Evolutionary conservation across 1,140 invertebrate genomes (phyloP), one percentile per base, ranked within the genome.

Genomic region (Bombus superbus): DNA sequence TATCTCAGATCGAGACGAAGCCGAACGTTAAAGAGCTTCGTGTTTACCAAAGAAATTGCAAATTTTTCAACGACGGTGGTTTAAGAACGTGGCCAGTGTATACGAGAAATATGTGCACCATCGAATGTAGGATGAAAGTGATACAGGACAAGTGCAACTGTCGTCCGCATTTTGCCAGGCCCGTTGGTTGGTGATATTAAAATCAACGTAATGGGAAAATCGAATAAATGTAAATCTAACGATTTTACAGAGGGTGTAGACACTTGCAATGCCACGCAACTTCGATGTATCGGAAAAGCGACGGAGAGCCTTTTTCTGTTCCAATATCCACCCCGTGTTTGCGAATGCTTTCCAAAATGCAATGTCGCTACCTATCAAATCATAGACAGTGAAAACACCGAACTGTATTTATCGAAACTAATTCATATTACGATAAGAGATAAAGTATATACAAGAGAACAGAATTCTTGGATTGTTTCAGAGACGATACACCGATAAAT

Each of bases 141-240:
- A 89, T 92, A 42, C 73, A 77, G 11, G 66, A 87, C 25, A 15
- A 68, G 38, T 92, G 91, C 62, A 83, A 86, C 0, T 92, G 92
- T 62, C 85, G 90, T 59, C 91, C 91, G 9, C 90, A 93, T 69
- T 93, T 92, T 57, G 80, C 86, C 10, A 90, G 89, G 71, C 85
- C 87, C 15, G 84, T 85, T 9, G 66, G 91, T 92, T 53, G 47
- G 66, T 25, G 18, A 82, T 66, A n/a, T 62, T 22, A 11, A 76
- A 10, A 44, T 18, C 13, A 1, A n/a, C 11, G 59, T 40, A 10
- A 71, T 40, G 25, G 1, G 25, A 25, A 35, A 3, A 47, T 71
- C 11, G 35, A 35, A 38, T 22, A n/a, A 80, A 40, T 57, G 13
- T 6, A 73, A 57, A 28, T 59, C 66, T 15, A 18, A 66, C 57